Evolutionary conservation across 2,888 invertebrate genomes (phyloP), one percentile per base, ranked within the genome.

Genomic region (Griposia aprilina): DNA sequence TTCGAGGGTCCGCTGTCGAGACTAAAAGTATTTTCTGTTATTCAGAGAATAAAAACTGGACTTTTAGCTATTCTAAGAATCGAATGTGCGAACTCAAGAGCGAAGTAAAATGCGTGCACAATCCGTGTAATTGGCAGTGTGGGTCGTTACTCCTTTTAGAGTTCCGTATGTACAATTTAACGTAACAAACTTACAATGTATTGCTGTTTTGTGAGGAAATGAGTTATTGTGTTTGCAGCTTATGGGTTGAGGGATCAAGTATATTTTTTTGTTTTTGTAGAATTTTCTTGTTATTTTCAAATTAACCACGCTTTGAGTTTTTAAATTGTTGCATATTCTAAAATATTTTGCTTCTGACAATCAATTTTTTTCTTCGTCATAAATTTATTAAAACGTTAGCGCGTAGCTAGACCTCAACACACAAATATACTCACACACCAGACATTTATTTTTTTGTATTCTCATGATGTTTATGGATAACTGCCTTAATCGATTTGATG

Each of bases 61-160:
- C 63, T 66, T 85, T 80, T 84, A 72, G 59, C 62, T 79, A 80
- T 88, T 87, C 78, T 78, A 80, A 82, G 81, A 89, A 89, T 78
- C 65, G 57, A 74, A 86, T 87, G 79, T 87, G 79, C 76, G 82
- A 82, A 84, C 80, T 73, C 73, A 81, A 85, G 79, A 87, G 70
- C 68, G 73, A 76, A 80, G 73, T 83, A 85, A 88, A 87, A 87
- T 84, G 85, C 86, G 84, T 90, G 83, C 79, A 82, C 74, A 83
- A 81, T 84, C 83, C 78, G 85, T 87, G 90, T 90, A 88, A 90
- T 90, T 83, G 82, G 79, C 79, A 81, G 80, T 83, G 71, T 89
- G 85, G 89, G 90, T 92, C 91, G 89, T 92, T 93, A 92, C 89
- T 90, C 87, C 69, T 91, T 91, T 85, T 83, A 79, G 81, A 78